Percentiles rank a stretch among this genome's conserved stretches.
phyloP scores from a whole-genome alignment of 2,113 vertebrate genomes.

The Amphilophus citrinellus region DNA sequence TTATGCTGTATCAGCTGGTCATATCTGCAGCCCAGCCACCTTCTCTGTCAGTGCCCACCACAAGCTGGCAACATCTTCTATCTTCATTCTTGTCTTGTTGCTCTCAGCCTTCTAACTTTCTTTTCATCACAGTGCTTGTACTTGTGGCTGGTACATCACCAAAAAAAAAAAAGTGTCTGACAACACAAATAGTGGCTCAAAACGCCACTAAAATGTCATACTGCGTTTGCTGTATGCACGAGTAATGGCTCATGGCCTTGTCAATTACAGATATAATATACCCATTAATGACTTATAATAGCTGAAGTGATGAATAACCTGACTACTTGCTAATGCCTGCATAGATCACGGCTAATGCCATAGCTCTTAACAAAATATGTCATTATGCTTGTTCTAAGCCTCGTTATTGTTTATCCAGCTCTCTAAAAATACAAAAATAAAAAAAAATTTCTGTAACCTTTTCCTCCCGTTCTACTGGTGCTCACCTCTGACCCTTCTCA shows the following conservation, averaged over 20 bases:
- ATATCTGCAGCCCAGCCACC: constrained; percentile 6
- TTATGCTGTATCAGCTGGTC: constrained; percentile 15
- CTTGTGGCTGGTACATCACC: not conserved
- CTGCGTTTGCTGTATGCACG: constrained; percentile 21
- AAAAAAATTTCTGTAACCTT: constrained; percentile 55
- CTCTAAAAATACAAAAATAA: constrained; percentile 29
- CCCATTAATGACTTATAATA: constrained; percentile 53
- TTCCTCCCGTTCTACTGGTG: constrained; percentile 58
- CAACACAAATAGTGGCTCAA: not conserved
- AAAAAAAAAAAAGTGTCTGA: not conserved
- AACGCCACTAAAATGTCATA: constrained; percentile 16
- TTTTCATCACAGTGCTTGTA: constrained; percentile 32
- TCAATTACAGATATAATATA: constrained; percentile 50
- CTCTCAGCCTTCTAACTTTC: constrained; percentile 26
- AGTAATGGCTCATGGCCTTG: constrained; percentile 21
- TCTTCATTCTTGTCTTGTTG: constrained; percentile 35
- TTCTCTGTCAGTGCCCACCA: constrained; percentile 23
- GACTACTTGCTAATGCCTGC: constrained; percentile 40
- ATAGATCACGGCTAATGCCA: constrained; percentile 37
- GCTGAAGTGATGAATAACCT: constrained; percentile 48
- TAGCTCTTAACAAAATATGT: constrained; percentile 39
- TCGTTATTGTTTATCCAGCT: constrained; percentile 45
- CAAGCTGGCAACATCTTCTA: constrained; percentile 25
- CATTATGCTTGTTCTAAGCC: constrained; percentile 39
- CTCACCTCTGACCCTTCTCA: constrained; percentile 86